Conservation (phyloP, 2,113 vertebrate species). For the Prunella himalayana region DNA sequence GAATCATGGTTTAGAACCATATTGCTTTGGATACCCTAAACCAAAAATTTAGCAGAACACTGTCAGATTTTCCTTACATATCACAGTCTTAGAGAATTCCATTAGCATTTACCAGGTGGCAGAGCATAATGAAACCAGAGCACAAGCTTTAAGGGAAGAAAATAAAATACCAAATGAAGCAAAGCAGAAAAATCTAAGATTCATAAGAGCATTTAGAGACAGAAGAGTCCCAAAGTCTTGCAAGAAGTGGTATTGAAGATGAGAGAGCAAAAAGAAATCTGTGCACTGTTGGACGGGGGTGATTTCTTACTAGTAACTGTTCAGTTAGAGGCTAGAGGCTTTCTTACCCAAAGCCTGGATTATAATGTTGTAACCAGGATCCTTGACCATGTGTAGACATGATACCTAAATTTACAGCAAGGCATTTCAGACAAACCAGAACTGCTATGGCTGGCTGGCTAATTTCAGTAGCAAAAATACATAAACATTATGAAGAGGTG, state of each 20-base stretch:
- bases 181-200: background rate
- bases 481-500: background rate
- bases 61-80: slow-evolving; percentile 8
- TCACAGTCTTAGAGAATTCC: background rate
- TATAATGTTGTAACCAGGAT: background rate
- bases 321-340: background rate
- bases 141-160: background rate
- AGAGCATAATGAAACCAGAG: slow-evolving; percentile 24
- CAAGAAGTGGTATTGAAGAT: background rate
- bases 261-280: background rate
- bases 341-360: background rate
- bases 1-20: background rate
- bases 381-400: background rate
- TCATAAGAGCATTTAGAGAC: background rate
- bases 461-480: background rate
- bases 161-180: background rate
- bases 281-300: background rate
- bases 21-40: slow-evolving; percentile 4
- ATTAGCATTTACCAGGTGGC: slow-evolving; percentile 41
- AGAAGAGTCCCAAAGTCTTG: background rate
- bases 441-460: background rate
- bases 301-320: background rate
- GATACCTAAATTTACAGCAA: background rate
- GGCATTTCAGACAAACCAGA: background rate
- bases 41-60: background rate